Evolutionary conservation across 2,113 vertebrate genomes (phyloP).

Genomic region (Thinocorus orbignyianus): DNA sequence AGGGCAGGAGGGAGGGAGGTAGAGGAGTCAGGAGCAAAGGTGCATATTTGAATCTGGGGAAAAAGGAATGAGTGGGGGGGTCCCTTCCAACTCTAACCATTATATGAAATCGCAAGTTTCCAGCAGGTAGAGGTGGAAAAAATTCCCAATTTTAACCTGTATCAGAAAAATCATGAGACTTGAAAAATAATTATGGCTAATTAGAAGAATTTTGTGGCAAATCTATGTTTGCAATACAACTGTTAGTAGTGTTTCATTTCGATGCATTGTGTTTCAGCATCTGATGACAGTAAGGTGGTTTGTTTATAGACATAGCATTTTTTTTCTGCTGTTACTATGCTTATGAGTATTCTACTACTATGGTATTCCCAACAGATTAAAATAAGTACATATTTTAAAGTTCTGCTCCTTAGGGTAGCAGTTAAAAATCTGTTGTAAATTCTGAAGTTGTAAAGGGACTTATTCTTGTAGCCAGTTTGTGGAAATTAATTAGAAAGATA

Average conservation of each 20-base stretch:
- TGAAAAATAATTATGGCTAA: background rate
- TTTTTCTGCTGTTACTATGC: constrained; percentile 32
- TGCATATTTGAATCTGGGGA: background rate
- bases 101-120: background rate
- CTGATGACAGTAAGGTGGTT: background rate
- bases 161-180: background rate
- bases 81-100: no score
- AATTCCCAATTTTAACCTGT: constrained; percentile 11
- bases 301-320: background rate
- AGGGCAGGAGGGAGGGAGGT: background rate
- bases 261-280: background rate
- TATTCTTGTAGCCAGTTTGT: background rate
- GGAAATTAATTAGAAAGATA: background rate
- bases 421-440: background rate
- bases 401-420: background rate
- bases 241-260: constrained; percentile 19
- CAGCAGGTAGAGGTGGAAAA: background rate
- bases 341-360: background rate
- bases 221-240: background rate
- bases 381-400: background rate
- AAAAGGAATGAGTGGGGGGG: background rate
- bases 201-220: background rate
- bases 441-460: background rate
- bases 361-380: background rate
- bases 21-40: background rate